A percentile compares a stretch with the other conserved stretches of the same genome.
These are phyloP conservation scores for Megalops atlanticus DNA, from an alignment of 2,113 vertebrate genomes.

Conservation along the genomic window DNA sequence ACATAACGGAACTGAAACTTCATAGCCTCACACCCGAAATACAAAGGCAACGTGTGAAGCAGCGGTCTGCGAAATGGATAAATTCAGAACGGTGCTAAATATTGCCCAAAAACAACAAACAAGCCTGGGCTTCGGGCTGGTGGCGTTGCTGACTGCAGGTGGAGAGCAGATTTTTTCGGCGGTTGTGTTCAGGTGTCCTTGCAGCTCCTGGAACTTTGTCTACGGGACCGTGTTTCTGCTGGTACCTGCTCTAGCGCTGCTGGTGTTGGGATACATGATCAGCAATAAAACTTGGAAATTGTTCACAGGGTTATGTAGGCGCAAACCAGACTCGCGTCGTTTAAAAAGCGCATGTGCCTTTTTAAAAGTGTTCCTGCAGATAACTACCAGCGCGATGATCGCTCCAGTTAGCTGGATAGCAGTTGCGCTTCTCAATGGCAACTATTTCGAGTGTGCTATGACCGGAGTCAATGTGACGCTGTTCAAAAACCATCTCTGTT, in stretches of 20 bases:
- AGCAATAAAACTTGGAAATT: constrained; percentile 61
- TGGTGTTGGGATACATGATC: constrained; percentile 66
- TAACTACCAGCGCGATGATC: constrained; percentile 45
- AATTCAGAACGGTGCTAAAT: constrained; percentile 44
- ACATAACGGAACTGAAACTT: not conserved
- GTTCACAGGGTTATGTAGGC: constrained; percentile 63
- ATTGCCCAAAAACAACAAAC: constrained; percentile 53
- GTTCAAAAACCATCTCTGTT: constrained; percentile 40
- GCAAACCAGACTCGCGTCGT: rapidly evolving
- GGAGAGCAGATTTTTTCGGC: constrained; percentile 71
- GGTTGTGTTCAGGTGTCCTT: constrained; percentile 74
- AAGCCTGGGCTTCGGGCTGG: constrained; percentile 54
- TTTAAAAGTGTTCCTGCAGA: not conserved
- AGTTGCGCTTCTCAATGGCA: constrained; percentile 68
- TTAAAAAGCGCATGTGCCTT: rapidly evolving
- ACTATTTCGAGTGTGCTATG: constrained; percentile 68
- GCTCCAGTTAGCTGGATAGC: constrained; percentile 76
- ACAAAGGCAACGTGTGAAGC: not conserved
- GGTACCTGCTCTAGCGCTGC: constrained; percentile 72
- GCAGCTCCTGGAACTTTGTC: constrained; percentile 61
- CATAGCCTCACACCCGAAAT: not conserved
- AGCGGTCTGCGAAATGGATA: constrained; percentile 60
- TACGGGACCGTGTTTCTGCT: constrained; percentile 76
- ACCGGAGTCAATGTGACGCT: constrained; percentile 40
- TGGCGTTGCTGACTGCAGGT: constrained; percentile 70